Evolutionary conservation across 53 echinoderm and acorn worm species (phyloP), one percentile per base, ranked within the genome.

Genomic region (Stichopus horrens): DNA sequence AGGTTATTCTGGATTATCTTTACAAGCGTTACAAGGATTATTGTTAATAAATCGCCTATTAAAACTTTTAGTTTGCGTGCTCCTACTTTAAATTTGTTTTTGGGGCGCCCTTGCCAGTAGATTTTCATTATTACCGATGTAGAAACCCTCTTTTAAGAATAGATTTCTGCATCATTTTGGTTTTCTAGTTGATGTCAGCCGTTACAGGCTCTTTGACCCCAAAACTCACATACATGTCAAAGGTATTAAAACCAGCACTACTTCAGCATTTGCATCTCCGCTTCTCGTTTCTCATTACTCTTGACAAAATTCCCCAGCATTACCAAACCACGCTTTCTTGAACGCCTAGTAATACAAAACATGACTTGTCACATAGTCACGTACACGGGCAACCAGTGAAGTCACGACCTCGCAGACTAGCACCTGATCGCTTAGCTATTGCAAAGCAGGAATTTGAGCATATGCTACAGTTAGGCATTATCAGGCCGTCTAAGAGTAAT

Each of bases 381-480:
- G n/a, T n/a, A 5, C 74, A 53, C 9, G 14, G 76, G 14, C 76
- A 9, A 51, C 16, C 88, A 6, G 88, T 81, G 4, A 73, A 75
- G 7, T 20, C 86, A 74, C 86, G 86, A n/a, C 90, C 86, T 13
- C 86, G 90, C 8, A 75, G 86, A 11, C 63, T 90, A n/a, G n/a
- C 90, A 57, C 23, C 90, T 60, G 90, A 90, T 65, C 56, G 59
- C 51, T 74, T 86, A 10, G 51, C 21, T 1, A 68, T 76, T 14
- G 90, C 76, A 16, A 84, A 83, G n/a, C 66, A 57, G 5, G 90
- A 86, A 60, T 90, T 90, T 37, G 2, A 37, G 2, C 37, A 37
- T 2, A 37, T 37, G 37, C 37, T 37, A 1, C 37, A 37, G 37
- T 37, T 37, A 37, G 37, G 37, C 2, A 37, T 37, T 37, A 1